phyloP scores from a whole-genome alignment of 2,797 vertebrate species.

The Chloroceryle amazona region DNA sequence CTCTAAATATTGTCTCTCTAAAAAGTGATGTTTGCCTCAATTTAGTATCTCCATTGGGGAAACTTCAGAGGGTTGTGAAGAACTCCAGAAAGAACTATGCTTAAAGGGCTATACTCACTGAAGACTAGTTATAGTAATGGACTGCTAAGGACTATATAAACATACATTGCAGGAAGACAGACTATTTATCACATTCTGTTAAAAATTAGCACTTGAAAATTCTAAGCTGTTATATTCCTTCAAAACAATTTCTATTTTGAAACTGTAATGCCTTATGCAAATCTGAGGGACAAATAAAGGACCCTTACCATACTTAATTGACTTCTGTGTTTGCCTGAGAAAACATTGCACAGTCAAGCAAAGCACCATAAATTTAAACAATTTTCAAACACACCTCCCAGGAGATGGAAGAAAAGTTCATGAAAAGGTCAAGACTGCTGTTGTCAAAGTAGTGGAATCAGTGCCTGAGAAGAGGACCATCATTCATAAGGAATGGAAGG shows the following conservation, averaged over 20 bases:
- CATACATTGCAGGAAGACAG: background rate
- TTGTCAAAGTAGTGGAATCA: background rate
- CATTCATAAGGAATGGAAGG: background rate
- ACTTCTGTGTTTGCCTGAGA: background rate
- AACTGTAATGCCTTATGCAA: background rate
- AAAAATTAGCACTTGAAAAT: background rate
- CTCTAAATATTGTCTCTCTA: background rate
- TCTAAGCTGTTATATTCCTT: background rate
- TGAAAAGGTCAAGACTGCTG: slow-evolving; percentile 15
- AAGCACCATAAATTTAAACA: background rate
- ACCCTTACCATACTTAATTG: background rate
- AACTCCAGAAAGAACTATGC: background rate
- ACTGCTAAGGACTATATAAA: background rate
- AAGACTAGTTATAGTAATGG: background rate
- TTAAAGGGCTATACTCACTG: background rate
- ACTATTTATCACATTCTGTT: background rate
- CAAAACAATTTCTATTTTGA: background rate
- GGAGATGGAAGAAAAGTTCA: background rate
- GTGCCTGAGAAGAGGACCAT: background rate
- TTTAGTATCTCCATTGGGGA: background rate
- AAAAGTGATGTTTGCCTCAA: background rate
- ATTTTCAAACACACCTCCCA: slow-evolving; percentile 14
- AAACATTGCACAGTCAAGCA: background rate
- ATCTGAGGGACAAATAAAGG: background rate
- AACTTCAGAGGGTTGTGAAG: background rate